Percentiles rank a stretch among this genome's conserved stretches.
Evolutionary conservation across 2,797 vertebrate genomes (phyloP).

Genomic region (Darevskia mixta): DNA sequence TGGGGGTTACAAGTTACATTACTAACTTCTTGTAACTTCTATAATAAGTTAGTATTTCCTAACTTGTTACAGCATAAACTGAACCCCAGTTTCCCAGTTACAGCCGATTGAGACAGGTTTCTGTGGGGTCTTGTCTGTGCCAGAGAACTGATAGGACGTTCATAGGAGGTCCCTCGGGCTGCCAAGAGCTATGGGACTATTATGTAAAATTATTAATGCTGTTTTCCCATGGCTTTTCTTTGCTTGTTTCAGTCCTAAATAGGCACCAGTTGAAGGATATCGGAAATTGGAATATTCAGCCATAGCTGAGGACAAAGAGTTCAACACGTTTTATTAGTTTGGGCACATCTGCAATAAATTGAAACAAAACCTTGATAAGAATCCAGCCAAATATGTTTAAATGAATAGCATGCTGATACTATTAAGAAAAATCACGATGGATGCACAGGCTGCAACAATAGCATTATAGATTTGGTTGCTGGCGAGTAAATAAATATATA

Average conservation of each 20-base stretch:
- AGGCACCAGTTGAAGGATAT: conserved; percentile 13
- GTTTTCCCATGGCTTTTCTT: neutral
- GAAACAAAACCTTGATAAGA: conserved; percentile 39
- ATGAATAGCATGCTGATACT: conserved; percentile 44
- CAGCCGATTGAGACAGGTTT: neutral
- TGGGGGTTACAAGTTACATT: no score
- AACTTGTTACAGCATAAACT: neutral
- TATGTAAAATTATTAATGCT: conserved; percentile 21
- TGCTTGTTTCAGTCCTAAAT: conserved; percentile 24
- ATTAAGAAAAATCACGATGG: conserved; percentile 17
- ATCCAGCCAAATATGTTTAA: conserved; percentile 45
- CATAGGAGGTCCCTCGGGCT: neutral
- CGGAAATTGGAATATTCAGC: conserved; percentile 34
- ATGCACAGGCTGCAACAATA: neutral
- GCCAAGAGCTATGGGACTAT: neutral
- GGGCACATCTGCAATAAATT: conserved; percentile 45
- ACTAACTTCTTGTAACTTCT: no score
- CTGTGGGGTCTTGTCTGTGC: neutral
- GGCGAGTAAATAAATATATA: conserved; percentile 36
- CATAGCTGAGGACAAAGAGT: conserved; percentile 39
- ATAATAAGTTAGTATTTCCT: neutral
- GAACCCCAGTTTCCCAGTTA: neutral
- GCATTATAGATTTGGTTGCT: neutral
- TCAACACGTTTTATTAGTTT: conserved; percentile 53
- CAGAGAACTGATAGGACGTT: neutral